Evolutionary conservation across 2,888 invertebrate genomes (phyloP).

Genomic region (Ophion ventricosus): DNA sequence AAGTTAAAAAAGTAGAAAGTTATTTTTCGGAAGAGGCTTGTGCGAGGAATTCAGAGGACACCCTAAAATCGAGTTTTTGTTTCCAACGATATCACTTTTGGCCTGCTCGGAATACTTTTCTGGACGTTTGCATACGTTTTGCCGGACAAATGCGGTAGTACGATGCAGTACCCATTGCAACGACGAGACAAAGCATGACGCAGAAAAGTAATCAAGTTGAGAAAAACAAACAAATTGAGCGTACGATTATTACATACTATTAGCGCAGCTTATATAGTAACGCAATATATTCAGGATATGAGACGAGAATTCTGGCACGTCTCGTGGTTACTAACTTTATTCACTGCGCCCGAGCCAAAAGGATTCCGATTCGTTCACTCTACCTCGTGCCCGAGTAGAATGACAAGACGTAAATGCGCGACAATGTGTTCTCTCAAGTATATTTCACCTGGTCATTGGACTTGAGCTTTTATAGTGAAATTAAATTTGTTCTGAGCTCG

Average conservation of each 20-base stretch:
- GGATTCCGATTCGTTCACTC: conserved; percentile 24
- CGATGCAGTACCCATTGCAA: neutral
- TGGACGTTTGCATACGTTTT: conserved; percentile 25
- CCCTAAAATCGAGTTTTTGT: conserved; percentile 1
- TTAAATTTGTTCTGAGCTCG: neutral
- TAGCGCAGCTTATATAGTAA: conserved; percentile 16
- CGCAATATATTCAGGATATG: conserved; percentile 2
- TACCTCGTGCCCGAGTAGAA: conserved; percentile 32
- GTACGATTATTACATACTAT: conserved; percentile 15
- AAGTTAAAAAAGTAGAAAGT: neutral
- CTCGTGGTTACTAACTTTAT: conserved; percentile 16
- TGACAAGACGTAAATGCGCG: conserved; percentile 10
- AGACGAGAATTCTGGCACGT: conserved; percentile 25
- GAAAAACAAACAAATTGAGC: neutral
- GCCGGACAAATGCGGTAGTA: neutral
- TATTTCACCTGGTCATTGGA: conserved; percentile 35
- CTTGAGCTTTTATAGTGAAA: conserved; percentile 22
- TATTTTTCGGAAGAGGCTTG: conserved; percentile 19
- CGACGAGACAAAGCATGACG: conserved; percentile 13
- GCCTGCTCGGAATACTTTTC: neutral
- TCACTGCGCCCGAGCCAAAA: conserved; percentile 14
- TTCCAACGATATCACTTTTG: conserved; percentile 6
- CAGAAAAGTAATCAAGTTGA: neutral
- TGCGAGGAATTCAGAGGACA: conserved; percentile 20
- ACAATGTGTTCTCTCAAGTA: conserved; percentile 10